phyloP scores from a whole-genome alignment of 2,797 vertebrate genomes.

The Periparus ater region DNA sequence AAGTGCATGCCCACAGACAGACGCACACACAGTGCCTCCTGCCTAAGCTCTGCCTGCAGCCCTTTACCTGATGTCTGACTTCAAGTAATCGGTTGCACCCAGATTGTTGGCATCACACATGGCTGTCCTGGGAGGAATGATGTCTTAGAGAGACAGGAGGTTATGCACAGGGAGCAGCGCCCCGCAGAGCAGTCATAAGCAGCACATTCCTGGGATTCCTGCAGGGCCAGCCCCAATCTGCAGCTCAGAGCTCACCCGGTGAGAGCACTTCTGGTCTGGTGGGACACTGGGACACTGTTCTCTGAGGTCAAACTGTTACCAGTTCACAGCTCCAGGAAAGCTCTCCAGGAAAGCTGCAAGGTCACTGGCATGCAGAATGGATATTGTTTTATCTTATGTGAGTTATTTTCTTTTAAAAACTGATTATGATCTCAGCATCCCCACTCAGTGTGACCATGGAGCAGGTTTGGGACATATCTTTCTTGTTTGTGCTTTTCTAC shows the following conservation, averaged over 20 bases:
- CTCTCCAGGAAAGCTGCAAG: background rate
- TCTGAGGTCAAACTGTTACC: background rate
- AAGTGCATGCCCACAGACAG: background rate
- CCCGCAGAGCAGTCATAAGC: background rate
- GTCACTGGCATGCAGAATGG: background rate
- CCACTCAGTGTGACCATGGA: background rate
- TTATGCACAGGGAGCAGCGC: background rate
- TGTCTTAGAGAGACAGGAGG: background rate
- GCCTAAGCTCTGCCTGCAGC: background rate
- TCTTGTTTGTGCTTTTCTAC: background rate
- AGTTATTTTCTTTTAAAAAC: background rate
- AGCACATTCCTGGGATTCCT: constrained; percentile 23
- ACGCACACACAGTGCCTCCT: background rate
- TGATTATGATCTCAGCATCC: background rate
- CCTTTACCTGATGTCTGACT: background rate
- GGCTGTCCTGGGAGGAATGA: background rate
- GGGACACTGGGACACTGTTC: background rate
- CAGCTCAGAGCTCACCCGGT: accelerated
- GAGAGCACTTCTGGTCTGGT: background rate
- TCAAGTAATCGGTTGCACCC: accelerated
- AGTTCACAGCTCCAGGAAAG: background rate
- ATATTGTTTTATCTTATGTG: background rate
- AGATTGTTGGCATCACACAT: background rate
- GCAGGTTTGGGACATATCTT: background rate
- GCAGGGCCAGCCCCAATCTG: background rate